Conservation (phyloP, 92 coral and sea anemone genomes). For the Meandrina meandrites region DNA sequence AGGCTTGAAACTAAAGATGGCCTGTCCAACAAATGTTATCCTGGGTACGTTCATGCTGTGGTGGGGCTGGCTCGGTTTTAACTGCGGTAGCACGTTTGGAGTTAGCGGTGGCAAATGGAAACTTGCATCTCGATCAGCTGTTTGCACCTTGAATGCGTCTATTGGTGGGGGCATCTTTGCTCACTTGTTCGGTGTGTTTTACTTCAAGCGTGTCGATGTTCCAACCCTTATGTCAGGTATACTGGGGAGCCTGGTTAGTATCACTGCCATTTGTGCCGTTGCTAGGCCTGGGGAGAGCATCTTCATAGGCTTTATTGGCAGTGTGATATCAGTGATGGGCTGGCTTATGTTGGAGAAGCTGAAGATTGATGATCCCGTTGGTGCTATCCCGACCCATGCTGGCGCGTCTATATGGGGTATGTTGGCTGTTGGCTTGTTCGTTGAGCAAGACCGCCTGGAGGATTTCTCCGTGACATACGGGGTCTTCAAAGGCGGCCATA, state of each 20-base stretch:
- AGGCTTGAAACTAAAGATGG: conserved; percentile 56
- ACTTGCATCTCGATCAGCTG: conserved; percentile 76
- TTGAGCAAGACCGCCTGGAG: conserved; percentile 72
- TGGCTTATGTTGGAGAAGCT: conserved; percentile 74
- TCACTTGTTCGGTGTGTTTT: conserved; percentile 50
- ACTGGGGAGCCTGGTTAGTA: conserved; percentile 82
- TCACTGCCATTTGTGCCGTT: conserved; percentile 89
- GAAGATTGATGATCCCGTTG: conserved; percentile 80
- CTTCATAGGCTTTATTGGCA: conserved; percentile 73
- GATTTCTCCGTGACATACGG: conserved; percentile 76
- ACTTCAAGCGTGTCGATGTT: conserved; percentile 61
- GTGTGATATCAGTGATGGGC: conserved; percentile 69
- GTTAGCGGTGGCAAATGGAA: conserved; percentile 76
- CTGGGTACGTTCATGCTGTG: conserved; percentile 73
- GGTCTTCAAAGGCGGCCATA: conserved; percentile 77
- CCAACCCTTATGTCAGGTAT: conserved; percentile 81
- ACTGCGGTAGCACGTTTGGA: conserved; percentile 75
- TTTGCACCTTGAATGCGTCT: conserved; percentile 78
- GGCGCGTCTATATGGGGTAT: conserved; percentile 82
- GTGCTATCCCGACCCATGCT: conserved; percentile 74
- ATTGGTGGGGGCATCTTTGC: conserved; percentile 83
- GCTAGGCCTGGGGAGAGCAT: conserved; percentile 90
- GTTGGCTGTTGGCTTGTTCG: conserved; percentile 88
- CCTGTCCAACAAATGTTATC: conserved; percentile 66
- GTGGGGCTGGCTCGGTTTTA: conserved; percentile 78